These are phyloP conservation scores for Micrastur ruficollis DNA, from an alignment of 2,797 vertebrate genomes.

Conservation along the genomic window DNA sequence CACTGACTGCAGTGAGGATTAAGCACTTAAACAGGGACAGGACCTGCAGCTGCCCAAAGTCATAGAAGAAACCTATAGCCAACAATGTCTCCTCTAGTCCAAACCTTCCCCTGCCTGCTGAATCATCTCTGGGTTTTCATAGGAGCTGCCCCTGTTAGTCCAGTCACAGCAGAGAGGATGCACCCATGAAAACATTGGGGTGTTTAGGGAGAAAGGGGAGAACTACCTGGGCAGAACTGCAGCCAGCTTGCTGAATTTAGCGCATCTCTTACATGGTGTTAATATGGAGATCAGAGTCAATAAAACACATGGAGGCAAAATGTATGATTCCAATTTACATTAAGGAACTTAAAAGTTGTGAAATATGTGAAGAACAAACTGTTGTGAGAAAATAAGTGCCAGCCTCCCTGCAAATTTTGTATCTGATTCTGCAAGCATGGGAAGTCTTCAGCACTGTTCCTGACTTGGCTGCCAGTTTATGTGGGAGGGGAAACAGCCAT, in stretches of 20 bases:
- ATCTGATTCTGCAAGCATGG: constrained; percentile 63
- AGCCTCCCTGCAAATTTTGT: constrained; percentile 69
- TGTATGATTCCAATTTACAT: constrained; percentile 67
- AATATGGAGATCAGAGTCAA: constrained; percentile 62
- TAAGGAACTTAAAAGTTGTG: constrained; percentile 70
- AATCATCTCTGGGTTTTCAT: neutral
- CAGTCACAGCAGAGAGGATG: neutral
- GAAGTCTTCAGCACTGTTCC: constrained; percentile 66
- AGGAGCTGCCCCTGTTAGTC: neutral
- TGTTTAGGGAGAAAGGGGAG: neutral
- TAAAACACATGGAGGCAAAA: constrained; percentile 67
- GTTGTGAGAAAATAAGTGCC: constrained; percentile 72
- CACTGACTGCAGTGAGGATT: neutral
- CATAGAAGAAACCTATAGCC: neutral
- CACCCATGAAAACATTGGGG: accelerated
- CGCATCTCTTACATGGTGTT: neutral
- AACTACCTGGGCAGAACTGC: neutral
- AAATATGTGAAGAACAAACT: constrained; percentile 72
- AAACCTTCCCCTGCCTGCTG: neutral
- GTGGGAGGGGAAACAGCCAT: constrained; percentile 71
- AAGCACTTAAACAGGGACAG: neutral
- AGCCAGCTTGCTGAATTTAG: constrained; percentile 31
- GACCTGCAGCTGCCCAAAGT: neutral
- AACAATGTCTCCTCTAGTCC: neutral
- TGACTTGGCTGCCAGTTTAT: constrained; percentile 71